These are phyloP conservation scores for Xestobium rufovillosum DNA, from an alignment of 2,888 invertebrate genomes.

Conservation along the genomic window DNA sequence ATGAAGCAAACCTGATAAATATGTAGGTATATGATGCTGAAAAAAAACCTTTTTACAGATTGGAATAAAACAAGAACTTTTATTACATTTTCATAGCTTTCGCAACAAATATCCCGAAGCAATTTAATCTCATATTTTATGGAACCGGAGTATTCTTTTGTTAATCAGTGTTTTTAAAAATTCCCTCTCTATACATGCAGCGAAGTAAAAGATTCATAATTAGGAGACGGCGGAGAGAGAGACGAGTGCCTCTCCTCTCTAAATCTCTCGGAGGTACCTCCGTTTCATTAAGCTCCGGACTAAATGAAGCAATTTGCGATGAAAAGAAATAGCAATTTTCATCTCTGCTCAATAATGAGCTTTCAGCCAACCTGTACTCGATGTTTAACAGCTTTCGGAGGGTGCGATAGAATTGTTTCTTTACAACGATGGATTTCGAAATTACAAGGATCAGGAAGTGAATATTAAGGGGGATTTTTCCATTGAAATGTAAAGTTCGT, in stretches of 20 bases:
- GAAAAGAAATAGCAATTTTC: slow-evolving; percentile 34
- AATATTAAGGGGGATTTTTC: too few species aligned
- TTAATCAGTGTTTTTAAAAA: slow-evolving; percentile 13
- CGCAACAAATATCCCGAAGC: background rate
- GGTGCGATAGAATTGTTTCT: too few species aligned
- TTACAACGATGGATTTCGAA: too few species aligned
- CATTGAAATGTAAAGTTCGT: too few species aligned
- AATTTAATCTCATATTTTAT: background rate
- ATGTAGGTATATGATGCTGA: too few species aligned
- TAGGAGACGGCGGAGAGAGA: slow-evolving; percentile 24
- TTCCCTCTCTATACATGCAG: slow-evolving; percentile 14
- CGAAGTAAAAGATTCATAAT: slow-evolving; percentile 27
- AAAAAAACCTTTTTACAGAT: too few species aligned
- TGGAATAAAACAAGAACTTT: too few species aligned
- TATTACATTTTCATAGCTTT: too few species aligned
- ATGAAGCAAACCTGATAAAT: too few species aligned
- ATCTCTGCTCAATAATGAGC: slow-evolving; percentile 31
- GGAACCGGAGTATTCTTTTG: slow-evolving; percentile 3
- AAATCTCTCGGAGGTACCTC: slow-evolving; percentile 25
- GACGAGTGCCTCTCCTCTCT: too few species aligned
- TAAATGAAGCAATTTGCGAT: slow-evolving; percentile 36
- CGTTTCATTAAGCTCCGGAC: slow-evolving; percentile 28
- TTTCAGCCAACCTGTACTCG: slow-evolving; percentile 21
- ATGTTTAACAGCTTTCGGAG: slow-evolving; percentile 24
- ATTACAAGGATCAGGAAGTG: too few species aligned